Base-by-base conservation (phyloP, 2,113 vertebrate genomes). In the Oncorhynchus gorbuscha region DNA sequence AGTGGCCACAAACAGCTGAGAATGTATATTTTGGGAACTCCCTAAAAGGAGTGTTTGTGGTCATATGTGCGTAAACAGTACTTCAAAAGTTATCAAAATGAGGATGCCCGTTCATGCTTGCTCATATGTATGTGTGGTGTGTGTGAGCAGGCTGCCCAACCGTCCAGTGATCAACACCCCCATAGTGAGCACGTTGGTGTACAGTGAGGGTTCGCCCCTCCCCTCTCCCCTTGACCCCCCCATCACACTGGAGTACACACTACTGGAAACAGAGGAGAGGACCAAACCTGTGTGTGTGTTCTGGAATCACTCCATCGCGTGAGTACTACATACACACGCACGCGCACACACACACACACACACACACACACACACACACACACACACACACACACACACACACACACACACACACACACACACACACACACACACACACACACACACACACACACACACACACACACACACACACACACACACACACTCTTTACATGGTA, bases 271-370 rank as follows among this genome's bases (percentile, higher is more conserved):
- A 0, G 94, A 98, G 88, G 96, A 98, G 90, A 94, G 98, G 66
- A 96, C 94, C 3, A 99, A 99, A 82, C 97, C 97, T 0, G 93
- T 98, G 77, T 99, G 98, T 8, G 98, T 99, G 68, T 97, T 95
- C 92, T 99, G 98, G 98, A 97, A 99, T 87, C 98, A 98, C 87
- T 96, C 97, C 22, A 87, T 97, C 4, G 75, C 35, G 98, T 99
- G 89, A 84, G 98, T 92, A 65, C 39, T 45, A 71, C 8, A 5
- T 55, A 20, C 51, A 32, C 67, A 26, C 72, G 67, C 35, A n/a
- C n/a, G n/a, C n/a, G n/a, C n/a, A n/a, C n/a, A n/a, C n/a, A n/a
- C 51, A 20, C 49, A 22, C 16, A 1, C 7, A 5, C 59, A 26
- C 30, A 67, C 4, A 16, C 24, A 65, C 7, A 24, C 24, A 24